phyloP scores from a whole-genome alignment of 1,140 invertebrate species.

The Chelonus insularis region DNA sequence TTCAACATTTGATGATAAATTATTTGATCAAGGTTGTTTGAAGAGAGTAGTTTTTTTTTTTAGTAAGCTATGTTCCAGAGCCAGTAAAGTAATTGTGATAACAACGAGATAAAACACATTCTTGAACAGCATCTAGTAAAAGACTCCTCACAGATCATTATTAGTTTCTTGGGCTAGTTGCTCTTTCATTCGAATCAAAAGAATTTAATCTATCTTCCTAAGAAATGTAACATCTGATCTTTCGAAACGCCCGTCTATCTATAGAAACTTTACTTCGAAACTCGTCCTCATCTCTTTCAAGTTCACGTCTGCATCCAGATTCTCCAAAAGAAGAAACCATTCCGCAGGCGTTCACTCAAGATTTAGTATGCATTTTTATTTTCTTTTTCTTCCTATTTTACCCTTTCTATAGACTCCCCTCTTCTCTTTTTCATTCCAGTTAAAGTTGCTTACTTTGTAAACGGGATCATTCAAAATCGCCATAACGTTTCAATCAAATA shows the following conservation, averaged over 20 bases:
- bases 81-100: not conserved
- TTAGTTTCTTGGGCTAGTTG: slow-evolving; percentile 2
- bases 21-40: too few species aligned
- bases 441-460: not conserved
- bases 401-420: not conserved
- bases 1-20: too few species aligned
- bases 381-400: not conserved
- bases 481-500: slow-evolving; percentile 10
- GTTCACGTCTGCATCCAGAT: not conserved
- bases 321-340: not conserved
- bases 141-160: not conserved
- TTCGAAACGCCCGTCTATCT: not conserved
- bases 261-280: slow-evolving; percentile 5
- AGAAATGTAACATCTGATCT: slow-evolving; percentile 6
- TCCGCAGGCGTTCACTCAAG: not conserved
- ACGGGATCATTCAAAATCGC: slow-evolving; percentile 11
- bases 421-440: slow-evolving; percentile 8
- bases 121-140: not conserved
- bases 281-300: not conserved
- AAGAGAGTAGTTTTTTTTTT: not conserved
- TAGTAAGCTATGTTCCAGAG: not conserved
- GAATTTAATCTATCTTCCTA: slow-evolving; percentile 10
- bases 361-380: not conserved
- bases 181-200: not conserved
- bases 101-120: too few species aligned